Percentiles rank a stretch among this genome's conserved stretches.
phyloP scores from a whole-genome alignment of 1,140 invertebrate species.

The Neodiprion fabricii region DNA sequence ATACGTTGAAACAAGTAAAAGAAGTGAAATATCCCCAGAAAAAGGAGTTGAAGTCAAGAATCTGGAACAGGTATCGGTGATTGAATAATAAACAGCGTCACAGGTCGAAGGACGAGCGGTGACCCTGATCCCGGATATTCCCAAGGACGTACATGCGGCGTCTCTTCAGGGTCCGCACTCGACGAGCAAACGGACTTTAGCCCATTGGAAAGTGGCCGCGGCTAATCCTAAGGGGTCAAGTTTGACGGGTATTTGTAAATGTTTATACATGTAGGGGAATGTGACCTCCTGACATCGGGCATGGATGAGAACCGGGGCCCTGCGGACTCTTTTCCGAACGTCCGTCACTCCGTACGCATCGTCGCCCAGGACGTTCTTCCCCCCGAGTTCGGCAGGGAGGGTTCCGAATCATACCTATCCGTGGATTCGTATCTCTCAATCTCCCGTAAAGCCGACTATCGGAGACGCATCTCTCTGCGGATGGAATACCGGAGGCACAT shows the following conservation, averaged over 20 bases:
- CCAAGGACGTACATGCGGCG: background rate
- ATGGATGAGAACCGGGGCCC: too few relatives aligned
- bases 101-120: background rate
- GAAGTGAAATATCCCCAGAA: too few relatives aligned
- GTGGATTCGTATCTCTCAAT: background rate
- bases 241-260: background rate
- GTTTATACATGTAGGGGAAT: too few relatives aligned
- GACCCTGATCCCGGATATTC: background rate
- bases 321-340: too few relatives aligned
- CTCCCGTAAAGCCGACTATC: slow-evolving; percentile 1
- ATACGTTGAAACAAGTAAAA: too few relatives aligned
- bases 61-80: background rate
- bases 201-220: background rate
- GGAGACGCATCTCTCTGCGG: background rate
- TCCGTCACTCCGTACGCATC: too few relatives aligned
- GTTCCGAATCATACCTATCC: background rate
- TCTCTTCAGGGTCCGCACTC: background rate
- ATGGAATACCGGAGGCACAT: background rate
- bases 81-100: background rate
- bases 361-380: too few relatives aligned
- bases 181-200: background rate
- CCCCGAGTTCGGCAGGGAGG: background rate
- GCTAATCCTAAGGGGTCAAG: background rate
- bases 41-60: background rate
- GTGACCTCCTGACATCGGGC: too few relatives aligned